Conservation (phyloP, 2,797 vertebrate genomes). For the Lacerta agilis region DNA sequence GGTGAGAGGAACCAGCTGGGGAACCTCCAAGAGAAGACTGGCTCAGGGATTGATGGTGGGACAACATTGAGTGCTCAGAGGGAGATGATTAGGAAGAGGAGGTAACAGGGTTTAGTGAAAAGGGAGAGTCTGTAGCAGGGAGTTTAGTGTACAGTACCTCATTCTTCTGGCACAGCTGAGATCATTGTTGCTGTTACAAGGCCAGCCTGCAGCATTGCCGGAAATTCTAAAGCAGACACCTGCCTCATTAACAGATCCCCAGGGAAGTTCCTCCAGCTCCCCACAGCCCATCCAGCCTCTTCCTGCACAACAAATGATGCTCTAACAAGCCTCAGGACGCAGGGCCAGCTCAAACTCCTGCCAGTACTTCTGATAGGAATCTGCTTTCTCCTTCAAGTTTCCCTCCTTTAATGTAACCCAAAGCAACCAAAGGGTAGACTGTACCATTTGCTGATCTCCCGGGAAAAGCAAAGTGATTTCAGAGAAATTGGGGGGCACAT, state of each 20-base stretch:
- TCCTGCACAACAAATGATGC: conserved; percentile 4
- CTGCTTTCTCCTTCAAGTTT: not conserved
- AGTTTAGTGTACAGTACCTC: not conserved
- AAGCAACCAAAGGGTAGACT: not conserved
- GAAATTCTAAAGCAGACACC: conserved; percentile 1
- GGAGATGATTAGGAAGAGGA: no score
- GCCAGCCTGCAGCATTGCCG: no score
- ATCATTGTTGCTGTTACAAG: not conserved
- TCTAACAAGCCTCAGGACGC: not conserved
- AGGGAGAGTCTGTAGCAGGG: not conserved
- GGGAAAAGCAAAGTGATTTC: not conserved
- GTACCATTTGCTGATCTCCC: not conserved
- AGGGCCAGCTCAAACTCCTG: not conserved
- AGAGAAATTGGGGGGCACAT: not conserved
- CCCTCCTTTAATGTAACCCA: not conserved
- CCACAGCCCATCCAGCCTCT: not conserved
- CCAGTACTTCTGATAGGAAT: not conserved
- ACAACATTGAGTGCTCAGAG: no score
- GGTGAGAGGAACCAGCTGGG: no score
- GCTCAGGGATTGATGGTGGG: no score
- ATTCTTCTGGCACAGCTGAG: not conserved
- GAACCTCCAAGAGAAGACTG: no score
- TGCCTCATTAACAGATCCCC: conserved; percentile 7
- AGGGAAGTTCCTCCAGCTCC: not conserved
- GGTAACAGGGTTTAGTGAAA: no score